Conservation (phyloP, 2,797 vertebrate genomes). For the Labroides dimidiatus region DNA sequence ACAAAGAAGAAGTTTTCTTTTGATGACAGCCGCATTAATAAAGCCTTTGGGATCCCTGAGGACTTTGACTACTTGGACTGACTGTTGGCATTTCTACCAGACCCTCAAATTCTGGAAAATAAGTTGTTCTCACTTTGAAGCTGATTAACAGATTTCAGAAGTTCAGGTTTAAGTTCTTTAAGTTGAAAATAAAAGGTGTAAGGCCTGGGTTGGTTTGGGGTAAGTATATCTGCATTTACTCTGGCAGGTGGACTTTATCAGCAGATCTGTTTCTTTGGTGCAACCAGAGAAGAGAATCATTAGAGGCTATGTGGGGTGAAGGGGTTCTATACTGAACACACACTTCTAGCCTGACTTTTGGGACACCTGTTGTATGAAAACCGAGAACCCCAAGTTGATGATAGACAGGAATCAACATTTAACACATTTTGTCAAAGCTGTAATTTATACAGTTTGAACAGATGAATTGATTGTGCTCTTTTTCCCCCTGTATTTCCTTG, state of each 20-base stretch:
- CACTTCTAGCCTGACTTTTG: slow-evolving; percentile 56
- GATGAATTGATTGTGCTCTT: slow-evolving; percentile 35
- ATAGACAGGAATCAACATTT: slow-evolving; percentile 62
- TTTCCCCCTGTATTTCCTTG: background rate
- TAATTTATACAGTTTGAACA: slow-evolving; percentile 57
- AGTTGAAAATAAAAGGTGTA: slow-evolving; percentile 30
- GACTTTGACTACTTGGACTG: slow-evolving; percentile 97
- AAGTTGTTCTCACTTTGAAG: slow-evolving; percentile 30
- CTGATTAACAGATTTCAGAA: background rate
- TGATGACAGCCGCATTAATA: slow-evolving; percentile 92
- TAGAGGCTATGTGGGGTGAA: slow-evolving; percentile 33
- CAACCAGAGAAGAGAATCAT: slow-evolving; percentile 71
- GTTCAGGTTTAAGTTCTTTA: slow-evolving; percentile 33
- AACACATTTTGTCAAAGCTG: slow-evolving; percentile 34
- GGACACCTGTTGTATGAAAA: slow-evolving; percentile 81
- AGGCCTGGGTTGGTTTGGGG: slow-evolving; percentile 3
- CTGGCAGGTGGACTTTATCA: slow-evolving; percentile 47
- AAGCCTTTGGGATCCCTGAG: slow-evolving; percentile 97
- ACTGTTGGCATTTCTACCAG: slow-evolving; percentile 34
- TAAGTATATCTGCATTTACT: slow-evolving; percentile 3
- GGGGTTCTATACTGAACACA: slow-evolving; percentile 43
- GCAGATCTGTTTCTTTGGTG: slow-evolving; percentile 52
- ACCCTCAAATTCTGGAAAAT: background rate
- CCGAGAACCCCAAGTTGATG: slow-evolving; percentile 65
- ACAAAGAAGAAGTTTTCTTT: slow-evolving; percentile 97